Percentiles rank a stretch among this genome's conserved stretches.
Conservation (phyloP, 92 coral and sea anemone genomes). For the Paragorgia papillata region DNA sequence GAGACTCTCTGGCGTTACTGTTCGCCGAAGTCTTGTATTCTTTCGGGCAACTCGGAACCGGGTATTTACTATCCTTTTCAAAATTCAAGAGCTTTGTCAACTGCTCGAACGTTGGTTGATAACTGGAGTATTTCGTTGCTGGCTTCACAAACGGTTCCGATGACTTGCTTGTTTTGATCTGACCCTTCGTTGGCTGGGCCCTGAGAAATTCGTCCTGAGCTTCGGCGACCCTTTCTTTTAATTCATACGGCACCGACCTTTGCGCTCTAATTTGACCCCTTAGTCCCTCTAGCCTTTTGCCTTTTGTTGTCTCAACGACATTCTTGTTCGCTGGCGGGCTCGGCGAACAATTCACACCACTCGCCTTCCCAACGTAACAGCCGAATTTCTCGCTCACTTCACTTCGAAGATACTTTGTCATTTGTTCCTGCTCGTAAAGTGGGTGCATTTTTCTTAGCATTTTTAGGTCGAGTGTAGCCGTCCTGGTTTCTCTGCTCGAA, state of each 20-base stretch:
- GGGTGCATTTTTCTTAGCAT: slow-evolving; percentile 3
- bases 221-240: slow-evolving; percentile 4
- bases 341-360: neutral
- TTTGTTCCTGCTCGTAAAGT: slow-evolving; percentile 9
- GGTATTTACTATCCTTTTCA: slow-evolving; percentile 9
- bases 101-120: slow-evolving; percentile 23
- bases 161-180: slow-evolving; percentile 6
- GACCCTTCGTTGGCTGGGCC: neutral
- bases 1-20: too few relatives aligned
- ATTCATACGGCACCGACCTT: neutral
- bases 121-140: slow-evolving; percentile 15
- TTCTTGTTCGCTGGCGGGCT: neutral
- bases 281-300: slow-evolving; percentile 6
- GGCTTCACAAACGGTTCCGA: slow-evolving; percentile 23
- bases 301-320: slow-evolving; percentile 6
- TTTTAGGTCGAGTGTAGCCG: neutral
- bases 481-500: neutral
- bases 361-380: slow-evolving; percentile 15
- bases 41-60: slow-evolving; percentile 13
- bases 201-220: slow-evolving; percentile 9
- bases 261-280: slow-evolving; percentile 8
- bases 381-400: neutral
- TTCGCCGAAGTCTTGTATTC: neutral
- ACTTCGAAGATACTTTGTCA: neutral
- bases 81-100: slow-evolving; percentile 17